Conservation (phyloP, 2,888 invertebrate genomes). For the Brenthis hecate region DNA sequence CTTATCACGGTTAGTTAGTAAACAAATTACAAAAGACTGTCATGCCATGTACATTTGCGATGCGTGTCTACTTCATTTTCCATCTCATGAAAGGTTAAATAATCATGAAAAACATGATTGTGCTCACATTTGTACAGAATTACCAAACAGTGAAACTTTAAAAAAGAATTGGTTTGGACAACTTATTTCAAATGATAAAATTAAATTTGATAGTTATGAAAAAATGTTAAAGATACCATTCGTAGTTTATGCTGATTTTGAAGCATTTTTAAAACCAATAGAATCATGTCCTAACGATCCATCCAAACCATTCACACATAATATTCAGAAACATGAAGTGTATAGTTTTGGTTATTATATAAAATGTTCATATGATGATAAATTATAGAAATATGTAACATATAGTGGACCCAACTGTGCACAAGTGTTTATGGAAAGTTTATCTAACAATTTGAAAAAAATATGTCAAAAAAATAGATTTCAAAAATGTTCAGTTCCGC, state of each 20-base stretch:
- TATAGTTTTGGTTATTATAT: slow-evolving; percentile 49
- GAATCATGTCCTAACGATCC: slow-evolving; percentile 39
- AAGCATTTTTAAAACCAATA: slow-evolving; percentile 31
- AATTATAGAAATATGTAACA: slow-evolving; percentile 42
- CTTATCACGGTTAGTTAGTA: slow-evolving; percentile 29
- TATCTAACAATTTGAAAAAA: slow-evolving; percentile 39
- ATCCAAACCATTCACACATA: slow-evolving; percentile 41
- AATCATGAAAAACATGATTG: slow-evolving; percentile 36
- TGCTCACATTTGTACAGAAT: slow-evolving; percentile 34
- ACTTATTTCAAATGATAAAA: slow-evolving; percentile 25
- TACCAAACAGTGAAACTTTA: slow-evolving; percentile 31
- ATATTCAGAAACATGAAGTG: slow-evolving; percentile 42
- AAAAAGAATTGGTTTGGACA: slow-evolving; percentile 38
- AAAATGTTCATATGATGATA: slow-evolving; percentile 46
- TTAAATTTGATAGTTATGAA: slow-evolving; percentile 37
- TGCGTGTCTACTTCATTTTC: slow-evolving; percentile 35
- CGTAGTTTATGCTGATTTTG: slow-evolving; percentile 44
- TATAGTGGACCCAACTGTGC: slow-evolving; percentile 44
- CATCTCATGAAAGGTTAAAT: slow-evolving; percentile 27
- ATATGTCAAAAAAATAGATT: slow-evolving; percentile 33
- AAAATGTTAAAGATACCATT: slow-evolving; percentile 39
- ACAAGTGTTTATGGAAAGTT: slow-evolving; percentile 42
- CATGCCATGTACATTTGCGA: slow-evolving; percentile 32
- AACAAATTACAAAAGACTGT: slow-evolving; percentile 25
- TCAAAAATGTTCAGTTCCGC: slow-evolving; percentile 27